phyloP scores from a whole-genome alignment of 2,888 invertebrate species.

The Odontomyia ornata region DNA sequence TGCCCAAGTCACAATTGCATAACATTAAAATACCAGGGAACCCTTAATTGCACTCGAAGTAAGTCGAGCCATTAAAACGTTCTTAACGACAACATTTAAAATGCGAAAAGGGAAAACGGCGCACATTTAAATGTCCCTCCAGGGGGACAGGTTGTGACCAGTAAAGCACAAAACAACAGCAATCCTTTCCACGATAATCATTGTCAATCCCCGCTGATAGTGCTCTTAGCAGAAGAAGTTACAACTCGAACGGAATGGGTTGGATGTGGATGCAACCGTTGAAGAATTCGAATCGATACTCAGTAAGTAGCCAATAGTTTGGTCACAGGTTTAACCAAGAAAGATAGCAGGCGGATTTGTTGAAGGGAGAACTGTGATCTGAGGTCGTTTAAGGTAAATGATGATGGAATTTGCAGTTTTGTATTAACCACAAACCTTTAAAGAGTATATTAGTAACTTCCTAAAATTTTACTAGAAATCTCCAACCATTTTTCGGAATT shows the following conservation, averaged over 20 bases:
- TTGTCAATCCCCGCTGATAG: slow-evolving; percentile 10
- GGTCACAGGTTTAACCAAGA: slow-evolving; percentile 7
- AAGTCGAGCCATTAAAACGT: slow-evolving; percentile 41
- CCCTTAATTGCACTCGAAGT: slow-evolving; percentile 42
- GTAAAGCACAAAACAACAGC: slow-evolving; percentile 25
- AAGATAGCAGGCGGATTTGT: no score
- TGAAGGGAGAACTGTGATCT: no score
- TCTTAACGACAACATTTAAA: slow-evolving; percentile 44
- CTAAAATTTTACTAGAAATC: no score
- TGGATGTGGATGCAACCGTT: neutral
- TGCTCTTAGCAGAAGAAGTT: neutral
- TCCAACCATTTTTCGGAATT: no score
- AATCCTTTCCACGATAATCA: slow-evolving; percentile 29
- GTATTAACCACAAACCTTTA: no score
- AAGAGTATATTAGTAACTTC: no score
- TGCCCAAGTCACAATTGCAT: slow-evolving; percentile 37
- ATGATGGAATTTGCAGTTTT: no score
- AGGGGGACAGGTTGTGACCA: slow-evolving; percentile 10
- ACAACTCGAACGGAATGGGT: neutral
- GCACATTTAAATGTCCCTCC: slow-evolving; percentile 47
- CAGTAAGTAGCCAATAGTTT: slow-evolving; percentile 29
- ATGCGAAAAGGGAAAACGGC: slow-evolving; percentile 46
- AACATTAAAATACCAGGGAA: slow-evolving; percentile 45
- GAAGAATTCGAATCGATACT: neutral
- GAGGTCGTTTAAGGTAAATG: no score